Evolutionary conservation across 1,140 invertebrate genomes (phyloP), one percentile per base, ranked within the genome.

Genomic region (Orchesella cincta): DNA sequence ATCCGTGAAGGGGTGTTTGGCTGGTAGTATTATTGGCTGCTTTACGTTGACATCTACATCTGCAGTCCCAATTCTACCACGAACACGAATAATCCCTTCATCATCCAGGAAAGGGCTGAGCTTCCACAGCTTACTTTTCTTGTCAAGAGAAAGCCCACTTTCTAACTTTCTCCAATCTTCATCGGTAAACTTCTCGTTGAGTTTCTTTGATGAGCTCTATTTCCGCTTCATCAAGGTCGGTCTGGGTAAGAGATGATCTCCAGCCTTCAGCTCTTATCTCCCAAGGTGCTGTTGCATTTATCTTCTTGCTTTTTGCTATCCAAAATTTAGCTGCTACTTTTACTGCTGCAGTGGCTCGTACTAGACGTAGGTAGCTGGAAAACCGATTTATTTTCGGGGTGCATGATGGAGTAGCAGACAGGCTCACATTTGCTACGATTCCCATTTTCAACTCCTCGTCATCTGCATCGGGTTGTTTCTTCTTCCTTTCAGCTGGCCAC

Each of bases 401-500:
- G 8, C 39, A 20, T 46, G 8, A 46, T 46, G 20, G n/a, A n/a
- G n/a, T n/a, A 46, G 39, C 20, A 46, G 39, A n/a, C n/a, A n/a
- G n/a, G n/a, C n/a, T 46, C 39, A 46, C 8, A 20, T 46, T 46
- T n/a, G n/a, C n/a, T n/a, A n/a, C 39, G 39, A 12, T 46, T 20
- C 20, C 20, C 39, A 46, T 46, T 20, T 46, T 20, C 39, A 20
- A 46, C 39, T 46, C 20, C 39, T 46, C 20, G 8, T 46, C 39
- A 12, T 46, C 39, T 46, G 8, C 39, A 20, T 46, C 39, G 20
- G 20, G 8, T 12, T 12, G 8, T 46, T 46, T 20, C n/a, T 51
- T 51, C 46, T 14, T 12, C n/a, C n/a, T 51, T 26, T 67, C 16
- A 28, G 16, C 2, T 1, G 75, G 77, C 74, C 77, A 78, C 5